These are phyloP conservation scores for Drosophila funebris DNA, from an alignment of 1,140 invertebrate genomes.

Conservation along the genomic window DNA sequence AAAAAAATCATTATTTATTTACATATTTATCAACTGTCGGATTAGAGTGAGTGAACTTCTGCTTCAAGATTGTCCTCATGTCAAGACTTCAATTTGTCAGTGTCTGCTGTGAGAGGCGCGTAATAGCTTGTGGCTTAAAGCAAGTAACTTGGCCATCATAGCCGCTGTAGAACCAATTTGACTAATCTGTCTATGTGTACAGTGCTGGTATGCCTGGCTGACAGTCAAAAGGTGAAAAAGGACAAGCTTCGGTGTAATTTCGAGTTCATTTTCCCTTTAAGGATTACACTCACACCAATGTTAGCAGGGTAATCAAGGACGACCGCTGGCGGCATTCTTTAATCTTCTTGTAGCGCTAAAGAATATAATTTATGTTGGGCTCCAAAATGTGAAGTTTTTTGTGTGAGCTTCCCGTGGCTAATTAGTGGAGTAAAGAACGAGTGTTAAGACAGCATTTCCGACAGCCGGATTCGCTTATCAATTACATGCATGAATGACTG, in stretches of 20 bases:
- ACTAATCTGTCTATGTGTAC: conserved; percentile 51
- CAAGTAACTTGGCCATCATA: conserved; percentile 45
- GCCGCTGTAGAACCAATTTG: conserved; percentile 58
- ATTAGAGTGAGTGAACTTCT: neutral
- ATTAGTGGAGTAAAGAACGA: conserved; percentile 18
- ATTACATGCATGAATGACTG: conserved; percentile 52
- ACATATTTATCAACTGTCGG: neutral
- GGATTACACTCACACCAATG: conserved; percentile 22
- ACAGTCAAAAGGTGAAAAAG: conserved; percentile 27
- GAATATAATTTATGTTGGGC: neutral
- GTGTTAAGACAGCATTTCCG: neutral
- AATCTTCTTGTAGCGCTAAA: conserved; percentile 27
- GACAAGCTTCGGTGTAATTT: conserved; percentile 17
- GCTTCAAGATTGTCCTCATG: neutral
- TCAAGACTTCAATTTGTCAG: conserved; percentile 39
- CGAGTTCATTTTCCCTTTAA: conserved; percentile 20
- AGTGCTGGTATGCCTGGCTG: neutral
- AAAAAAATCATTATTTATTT: too few species aligned
- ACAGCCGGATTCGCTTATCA: conserved; percentile 58
- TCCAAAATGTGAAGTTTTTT: conserved; percentile 3
- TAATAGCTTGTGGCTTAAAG: conserved; percentile 29
- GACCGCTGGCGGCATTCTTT: neutral
- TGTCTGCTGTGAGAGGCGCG: conserved; percentile 2
- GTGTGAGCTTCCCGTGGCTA: conserved; percentile 4
- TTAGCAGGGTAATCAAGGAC: conserved; percentile 17